These are phyloP conservation scores for Limnephilus lunatus DNA, from an alignment of 2,888 invertebrate species.

Conservation along the genomic window DNA sequence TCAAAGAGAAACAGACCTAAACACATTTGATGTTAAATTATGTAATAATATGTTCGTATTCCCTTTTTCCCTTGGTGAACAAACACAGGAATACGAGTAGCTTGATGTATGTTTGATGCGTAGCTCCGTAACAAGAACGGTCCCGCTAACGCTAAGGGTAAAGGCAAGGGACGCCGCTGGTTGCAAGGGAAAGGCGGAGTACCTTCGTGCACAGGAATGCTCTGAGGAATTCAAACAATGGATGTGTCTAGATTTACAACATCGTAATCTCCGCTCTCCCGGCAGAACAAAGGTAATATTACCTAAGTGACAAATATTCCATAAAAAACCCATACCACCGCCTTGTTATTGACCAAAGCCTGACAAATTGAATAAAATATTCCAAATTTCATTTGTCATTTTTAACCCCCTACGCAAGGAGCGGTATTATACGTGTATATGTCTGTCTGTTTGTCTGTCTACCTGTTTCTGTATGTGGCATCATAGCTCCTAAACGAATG, in stretches of 20 bases:
- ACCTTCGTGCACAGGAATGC: not conserved
- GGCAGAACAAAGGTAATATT: not conserved
- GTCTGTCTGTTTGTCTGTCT: too few species aligned
- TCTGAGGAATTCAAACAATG: not conserved
- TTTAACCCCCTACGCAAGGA: too few species aligned
- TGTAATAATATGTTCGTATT: not conserved
- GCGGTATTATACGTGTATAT: too few species aligned
- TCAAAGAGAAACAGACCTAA: not conserved
- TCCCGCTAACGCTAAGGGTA: not conserved
- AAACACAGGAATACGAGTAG: not conserved
- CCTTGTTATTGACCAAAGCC: not conserved
- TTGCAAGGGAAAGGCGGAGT: not conserved
- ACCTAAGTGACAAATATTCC: conserved; percentile 2
- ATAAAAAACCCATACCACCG: not conserved
- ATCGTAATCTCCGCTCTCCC: conserved; percentile 2
- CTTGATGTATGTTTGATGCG: not conserved
- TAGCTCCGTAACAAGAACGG: not conserved
- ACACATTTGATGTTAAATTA: not conserved
- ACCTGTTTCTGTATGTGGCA: too few species aligned
- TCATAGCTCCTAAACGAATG: too few species aligned
- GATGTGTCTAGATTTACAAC: conserved; percentile 2
- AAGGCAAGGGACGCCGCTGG: not conserved
- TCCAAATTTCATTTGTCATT: not conserved
- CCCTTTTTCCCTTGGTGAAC: not conserved
- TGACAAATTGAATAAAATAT: not conserved